These are phyloP conservation scores for Seriola rivoliana DNA, from an alignment of 2,113 vertebrate species.

Conservation along the genomic window DNA sequence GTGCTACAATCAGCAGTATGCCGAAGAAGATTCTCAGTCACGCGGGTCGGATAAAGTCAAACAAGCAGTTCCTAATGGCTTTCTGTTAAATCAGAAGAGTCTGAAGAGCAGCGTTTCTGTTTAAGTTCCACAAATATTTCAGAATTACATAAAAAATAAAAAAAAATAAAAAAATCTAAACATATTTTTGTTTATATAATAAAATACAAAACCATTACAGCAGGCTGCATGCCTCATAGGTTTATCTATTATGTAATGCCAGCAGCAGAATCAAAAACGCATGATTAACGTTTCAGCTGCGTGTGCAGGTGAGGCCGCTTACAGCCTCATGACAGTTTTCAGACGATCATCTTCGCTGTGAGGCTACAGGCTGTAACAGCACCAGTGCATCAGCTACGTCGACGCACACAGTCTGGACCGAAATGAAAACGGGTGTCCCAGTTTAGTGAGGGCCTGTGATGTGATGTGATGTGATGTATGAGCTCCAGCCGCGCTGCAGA, in stretches of 20 bases:
- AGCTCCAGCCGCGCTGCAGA: constrained; percentile 48
- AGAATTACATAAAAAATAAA: not conserved
- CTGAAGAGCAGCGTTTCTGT: not conserved
- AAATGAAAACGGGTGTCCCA: constrained; percentile 2
- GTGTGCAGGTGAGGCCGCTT: no score
- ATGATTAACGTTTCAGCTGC: no score
- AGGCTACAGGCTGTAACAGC: no score
- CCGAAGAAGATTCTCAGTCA: constrained; percentile 19
- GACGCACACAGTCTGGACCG: not conserved
- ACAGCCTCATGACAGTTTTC: not conserved
- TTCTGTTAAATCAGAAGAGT: not conserved
- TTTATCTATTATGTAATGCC: constrained; percentile 22
- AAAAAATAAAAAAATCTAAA: not conserved
- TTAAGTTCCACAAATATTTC: not conserved
- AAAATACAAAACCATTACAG: not conserved
- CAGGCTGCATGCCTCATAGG: not conserved
- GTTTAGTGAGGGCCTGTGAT: not conserved
- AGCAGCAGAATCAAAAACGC: constrained; percentile 22
- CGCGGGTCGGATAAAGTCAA: constrained; percentile 32
- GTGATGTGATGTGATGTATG: constrained; percentile 58
- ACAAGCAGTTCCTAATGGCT: constrained; percentile 20
- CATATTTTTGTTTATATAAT: not conserved
- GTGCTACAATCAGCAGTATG: not conserved
- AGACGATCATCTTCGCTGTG: not conserved
- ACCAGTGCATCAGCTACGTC: not conserved